These are phyloP conservation scores for Heliconius erato DNA, from an alignment of 2,888 invertebrate genomes.

Conservation along the genomic window DNA sequence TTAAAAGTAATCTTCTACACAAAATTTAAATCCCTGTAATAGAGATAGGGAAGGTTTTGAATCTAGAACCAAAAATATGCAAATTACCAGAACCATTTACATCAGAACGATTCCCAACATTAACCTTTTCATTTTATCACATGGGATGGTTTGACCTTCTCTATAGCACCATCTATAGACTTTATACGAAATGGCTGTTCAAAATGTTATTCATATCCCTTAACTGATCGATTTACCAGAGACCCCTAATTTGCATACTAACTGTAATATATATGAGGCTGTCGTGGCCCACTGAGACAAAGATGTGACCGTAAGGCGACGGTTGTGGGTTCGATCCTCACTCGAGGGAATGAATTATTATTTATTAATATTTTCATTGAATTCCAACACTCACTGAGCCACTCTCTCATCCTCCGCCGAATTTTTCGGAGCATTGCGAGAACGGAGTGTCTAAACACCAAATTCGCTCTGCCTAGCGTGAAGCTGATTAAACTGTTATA, in stretches of 20 bases:
- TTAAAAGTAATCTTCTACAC: not conserved
- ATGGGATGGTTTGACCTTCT: slow-evolving; percentile 21
- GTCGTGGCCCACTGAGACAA: too few relatives aligned
- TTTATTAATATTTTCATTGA: too few relatives aligned
- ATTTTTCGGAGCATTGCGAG: too few relatives aligned
- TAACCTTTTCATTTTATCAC: slow-evolving; percentile 27
- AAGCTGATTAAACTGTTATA: not conserved
- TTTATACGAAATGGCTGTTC: slow-evolving; percentile 8
- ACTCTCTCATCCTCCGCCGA: too few relatives aligned
- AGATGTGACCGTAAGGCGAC: too few relatives aligned
- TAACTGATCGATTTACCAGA: slow-evolving; percentile 30
- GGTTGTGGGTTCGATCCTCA: too few relatives aligned
- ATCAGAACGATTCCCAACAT: slow-evolving; percentile 21
- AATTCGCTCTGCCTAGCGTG: too few relatives aligned
- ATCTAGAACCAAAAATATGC: slow-evolving; percentile 30
- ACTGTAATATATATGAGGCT: not conserved
- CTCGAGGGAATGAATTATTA: too few relatives aligned
- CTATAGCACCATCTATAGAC: slow-evolving; percentile 1
- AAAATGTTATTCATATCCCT: slow-evolving; percentile 17
- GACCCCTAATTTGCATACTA: slow-evolving; percentile 34
- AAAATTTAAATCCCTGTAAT: not conserved
- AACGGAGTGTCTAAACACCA: too few relatives aligned
- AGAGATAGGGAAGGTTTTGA: not conserved
- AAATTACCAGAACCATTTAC: slow-evolving; percentile 34
- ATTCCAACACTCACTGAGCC: too few relatives aligned